Evolutionary conservation across 2,888 invertebrate genomes (phyloP).

Genomic region (Standfussiana lucernea): DNA sequence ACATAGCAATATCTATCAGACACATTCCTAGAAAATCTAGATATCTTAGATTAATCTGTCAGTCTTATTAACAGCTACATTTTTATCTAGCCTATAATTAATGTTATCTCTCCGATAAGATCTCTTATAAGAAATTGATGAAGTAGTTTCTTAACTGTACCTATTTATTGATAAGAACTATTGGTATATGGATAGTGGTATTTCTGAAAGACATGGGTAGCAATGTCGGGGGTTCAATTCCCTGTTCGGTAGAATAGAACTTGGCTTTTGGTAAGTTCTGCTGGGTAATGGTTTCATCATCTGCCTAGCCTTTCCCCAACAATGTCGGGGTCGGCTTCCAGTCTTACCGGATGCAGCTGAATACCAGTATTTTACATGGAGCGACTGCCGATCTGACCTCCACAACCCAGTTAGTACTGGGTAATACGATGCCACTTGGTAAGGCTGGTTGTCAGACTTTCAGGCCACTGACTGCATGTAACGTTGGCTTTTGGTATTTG

Average conservation of each 20-base stretch:
- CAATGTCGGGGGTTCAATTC: not conserved
- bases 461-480: too few relatives aligned
- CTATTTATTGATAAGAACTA: not conserved
- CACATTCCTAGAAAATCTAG: constrained; percentile 33
- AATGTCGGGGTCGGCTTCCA: too few relatives aligned
- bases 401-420: too few relatives aligned
- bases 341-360: too few relatives aligned
- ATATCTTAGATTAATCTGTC: constrained; percentile 36
- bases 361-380: too few relatives aligned
- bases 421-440: too few relatives aligned
- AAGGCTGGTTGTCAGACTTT: too few relatives aligned
- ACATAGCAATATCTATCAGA: constrained; percentile 1
- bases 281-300: not conserved
- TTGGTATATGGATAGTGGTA: not conserved
- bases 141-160: constrained; percentile 24
- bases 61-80: constrained; percentile 36
- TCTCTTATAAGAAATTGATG: constrained; percentile 38
- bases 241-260: not conserved
- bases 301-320: too few relatives aligned
- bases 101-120: constrained; percentile 39
- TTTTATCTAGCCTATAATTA: constrained; percentile 52
- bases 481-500: not conserved
- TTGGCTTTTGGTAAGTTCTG: too few relatives aligned
- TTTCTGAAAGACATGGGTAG: not conserved
- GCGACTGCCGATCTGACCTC: too few relatives aligned